A percentile compares a stretch with the other conserved stretches of the same genome.
phyloP scores from a whole-genome alignment of 2,888 invertebrate genomes.

The Patella ulyssiponensis region DNA sequence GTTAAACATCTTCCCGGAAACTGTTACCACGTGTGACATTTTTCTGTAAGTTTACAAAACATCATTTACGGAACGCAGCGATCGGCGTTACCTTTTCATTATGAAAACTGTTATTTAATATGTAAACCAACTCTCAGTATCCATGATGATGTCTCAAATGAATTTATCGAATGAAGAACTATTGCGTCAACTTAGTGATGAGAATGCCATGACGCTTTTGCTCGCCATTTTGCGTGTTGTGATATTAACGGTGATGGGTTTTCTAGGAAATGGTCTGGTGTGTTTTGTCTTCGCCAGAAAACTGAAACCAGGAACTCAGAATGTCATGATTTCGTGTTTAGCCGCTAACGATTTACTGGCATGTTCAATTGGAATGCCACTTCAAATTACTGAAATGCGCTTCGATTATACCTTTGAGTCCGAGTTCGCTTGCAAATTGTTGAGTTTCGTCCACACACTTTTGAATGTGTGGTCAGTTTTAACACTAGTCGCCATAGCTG shows the following conservation, averaged over 20 bases:
- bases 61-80: too few species aligned
- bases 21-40: too few species aligned
- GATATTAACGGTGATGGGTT: constrained; percentile 47
- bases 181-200: constrained; percentile 32
- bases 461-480: constrained; percentile 55
- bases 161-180: neutral
- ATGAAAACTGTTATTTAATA: too few species aligned
- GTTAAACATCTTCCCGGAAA: too few species aligned
- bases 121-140: too few species aligned
- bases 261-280: constrained; percentile 53
- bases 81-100: too few species aligned
- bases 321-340: constrained; percentile 50
- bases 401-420: constrained; percentile 49
- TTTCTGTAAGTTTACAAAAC: too few species aligned
- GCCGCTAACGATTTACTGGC: constrained; percentile 51
- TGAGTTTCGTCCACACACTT: constrained; percentile 44
- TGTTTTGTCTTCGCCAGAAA: constrained; percentile 48
- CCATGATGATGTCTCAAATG: too few species aligned
- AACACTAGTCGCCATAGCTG: constrained; percentile 54
- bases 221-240: constrained; percentile 35
- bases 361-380: constrained; percentile 53
- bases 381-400: constrained; percentile 55
- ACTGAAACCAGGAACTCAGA: constrained; percentile 46
- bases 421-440: constrained; percentile 47
- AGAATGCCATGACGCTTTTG: constrained; percentile 25